Evolutionary conservation across 2,888 invertebrate species (phyloP), one percentile per base, ranked within the genome.

Genomic region (Conchocele bisecta): DNA sequence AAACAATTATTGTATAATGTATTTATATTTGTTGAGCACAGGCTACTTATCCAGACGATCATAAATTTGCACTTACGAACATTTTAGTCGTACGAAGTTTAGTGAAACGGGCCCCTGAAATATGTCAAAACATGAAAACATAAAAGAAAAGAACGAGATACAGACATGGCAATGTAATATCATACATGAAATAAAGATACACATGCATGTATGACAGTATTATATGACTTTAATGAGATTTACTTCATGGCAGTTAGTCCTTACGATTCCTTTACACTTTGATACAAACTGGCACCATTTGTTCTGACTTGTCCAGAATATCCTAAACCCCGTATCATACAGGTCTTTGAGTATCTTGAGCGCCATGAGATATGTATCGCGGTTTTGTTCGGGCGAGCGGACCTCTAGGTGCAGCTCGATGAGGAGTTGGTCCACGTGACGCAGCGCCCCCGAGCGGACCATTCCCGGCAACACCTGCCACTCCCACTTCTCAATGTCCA

Each of bases 401-500:
- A 65, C 29, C 13, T 35, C 65, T 1, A 71, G 69, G 39, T 83
- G 83, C n/a, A 83, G 61, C 58, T 83, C 83, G 24, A 83, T 61
- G 3, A 76, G 61, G 9, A 83, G 42, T 53, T 83, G 80, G 3
- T 48, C 57, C 0, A 75, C 68, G 0, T 70, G 41, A 1, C n/a
- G 28, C 26, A 83, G 51, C 9, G 64, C 54, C 2, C 67, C 71
- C 0, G 70, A 44, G 20, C 64, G 26, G 20, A 83, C 33, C 15
- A 81, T 63, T 22, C 78, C 63, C 0, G 79, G 78, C 17, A 83
- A 48, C 17, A 82, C 81, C 33, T 73, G 48, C 83, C 83, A 83
- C 44, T 83, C 83, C 72, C 79, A 83, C 31, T 69, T 74, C 51
- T 83, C 83, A 3, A 83, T 75, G 59, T 83, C 83, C 51, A 83